phyloP scores from a whole-genome alignment of 2,113 vertebrate species.

The Rhipidura dahli region DNA sequence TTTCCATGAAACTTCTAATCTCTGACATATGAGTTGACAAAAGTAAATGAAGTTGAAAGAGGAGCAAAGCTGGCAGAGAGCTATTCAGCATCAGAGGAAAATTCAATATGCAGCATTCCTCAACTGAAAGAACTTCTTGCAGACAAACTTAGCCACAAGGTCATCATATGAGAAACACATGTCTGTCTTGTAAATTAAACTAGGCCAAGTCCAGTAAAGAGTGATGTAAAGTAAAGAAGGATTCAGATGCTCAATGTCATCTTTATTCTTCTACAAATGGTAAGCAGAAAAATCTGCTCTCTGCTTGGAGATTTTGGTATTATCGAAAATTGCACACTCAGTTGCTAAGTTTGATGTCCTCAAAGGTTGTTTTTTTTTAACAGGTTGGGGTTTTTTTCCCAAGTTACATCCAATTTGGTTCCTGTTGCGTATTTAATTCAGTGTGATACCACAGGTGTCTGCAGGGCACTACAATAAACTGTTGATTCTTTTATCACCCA shows the following conservation, averaged over 20 bases:
- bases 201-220: background rate
- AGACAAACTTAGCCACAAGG: background rate
- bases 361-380: background rate
- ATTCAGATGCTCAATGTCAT: background rate
- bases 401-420: background rate
- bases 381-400: background rate
- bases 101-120: background rate
- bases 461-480: background rate
- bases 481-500: background rate
- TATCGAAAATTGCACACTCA: background rate
- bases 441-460: background rate
- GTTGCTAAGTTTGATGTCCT: background rate
- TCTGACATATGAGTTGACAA: conserved; percentile 15
- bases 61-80: background rate
- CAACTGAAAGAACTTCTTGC: background rate
- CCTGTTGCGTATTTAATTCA: background rate
- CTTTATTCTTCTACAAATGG: background rate
- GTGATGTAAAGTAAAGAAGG: background rate
- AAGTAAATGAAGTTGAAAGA: conserved; percentile 24
- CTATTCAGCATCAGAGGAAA: conserved; percentile 7
- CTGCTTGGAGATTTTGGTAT: background rate
- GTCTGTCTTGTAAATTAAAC: background rate
- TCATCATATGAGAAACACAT: background rate
- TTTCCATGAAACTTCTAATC: background rate
- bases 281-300: background rate